Conservation (phyloP, 2,888 invertebrate genomes). For the Epistrophe grossulariae region DNA sequence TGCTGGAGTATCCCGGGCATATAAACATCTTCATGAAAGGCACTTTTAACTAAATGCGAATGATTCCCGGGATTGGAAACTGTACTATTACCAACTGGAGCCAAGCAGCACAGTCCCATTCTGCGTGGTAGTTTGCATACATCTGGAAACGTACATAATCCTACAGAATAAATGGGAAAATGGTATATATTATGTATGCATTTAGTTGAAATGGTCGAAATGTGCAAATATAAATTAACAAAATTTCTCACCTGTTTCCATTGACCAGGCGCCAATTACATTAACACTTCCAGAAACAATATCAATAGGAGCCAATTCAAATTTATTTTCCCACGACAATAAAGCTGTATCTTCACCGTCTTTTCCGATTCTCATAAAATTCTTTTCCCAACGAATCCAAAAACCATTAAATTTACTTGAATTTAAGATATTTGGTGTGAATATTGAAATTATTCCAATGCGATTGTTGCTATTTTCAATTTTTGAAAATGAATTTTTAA, state of each 20-base stretch:
- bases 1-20: neutral
- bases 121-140: neutral
- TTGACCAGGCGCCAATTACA: neutral
- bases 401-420: neutral
- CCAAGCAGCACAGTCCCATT: slow-evolving; percentile 13
- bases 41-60: neutral
- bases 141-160: neutral
- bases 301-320: neutral
- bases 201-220: neutral
- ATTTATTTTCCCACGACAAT: slow-evolving; percentile 4
- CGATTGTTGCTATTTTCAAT: slow-evolving; percentile 9
- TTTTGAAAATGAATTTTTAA: slow-evolving; percentile 22
- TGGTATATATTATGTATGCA: neutral
- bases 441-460: neutral
- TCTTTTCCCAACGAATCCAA: slow-evolving; percentile 28
- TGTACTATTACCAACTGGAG: neutral
- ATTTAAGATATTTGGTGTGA: neutral
- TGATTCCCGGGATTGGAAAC: neutral
- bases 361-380: neutral
- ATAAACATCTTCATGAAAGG: slow-evolving; percentile 27
- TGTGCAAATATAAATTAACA: neutral
- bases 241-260: neutral
- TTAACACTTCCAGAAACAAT: neutral
- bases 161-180: neutral
- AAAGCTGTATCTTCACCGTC: neutral